These are phyloP conservation scores for Bicyclus anynana DNA, from an alignment of 1,140 invertebrate genomes.

Conservation along the genomic window DNA sequence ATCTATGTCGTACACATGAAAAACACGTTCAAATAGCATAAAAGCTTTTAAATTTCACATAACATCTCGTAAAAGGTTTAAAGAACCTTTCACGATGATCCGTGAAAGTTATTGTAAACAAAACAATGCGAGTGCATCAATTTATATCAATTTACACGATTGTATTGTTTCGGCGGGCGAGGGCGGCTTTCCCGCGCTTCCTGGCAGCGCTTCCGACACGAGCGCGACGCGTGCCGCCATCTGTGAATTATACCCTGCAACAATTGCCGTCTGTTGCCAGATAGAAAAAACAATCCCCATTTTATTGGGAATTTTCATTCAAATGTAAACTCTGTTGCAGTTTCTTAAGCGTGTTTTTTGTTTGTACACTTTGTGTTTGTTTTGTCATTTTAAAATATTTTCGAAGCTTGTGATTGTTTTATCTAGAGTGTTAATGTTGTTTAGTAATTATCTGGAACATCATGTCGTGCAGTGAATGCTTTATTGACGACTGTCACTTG, in stretches of 20 bases:
- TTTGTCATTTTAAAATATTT: conserved; percentile 25
- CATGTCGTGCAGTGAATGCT: conserved; percentile 41
- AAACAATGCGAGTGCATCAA: conserved; percentile 64
- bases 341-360: conserved; percentile 13
- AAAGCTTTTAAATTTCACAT: neutral
- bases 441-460: conserved; percentile 66
- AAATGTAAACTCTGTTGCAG: conserved; percentile 16
- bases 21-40: too few relatives aligned
- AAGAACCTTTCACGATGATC: conserved; percentile 25
- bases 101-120: conserved; percentile 32
- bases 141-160: conserved; percentile 76
- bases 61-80: conserved; percentile 6
- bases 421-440: conserved; percentile 63
- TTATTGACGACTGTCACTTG: conserved; percentile 37
- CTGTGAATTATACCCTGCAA: conserved; percentile 66
- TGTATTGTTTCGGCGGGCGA: conserved; percentile 64
- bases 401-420: conserved; percentile 53
- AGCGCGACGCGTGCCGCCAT: conserved; percentile 68
- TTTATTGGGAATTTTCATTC: neutral
- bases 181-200: conserved; percentile 61
- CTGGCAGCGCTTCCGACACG: conserved; percentile 66
- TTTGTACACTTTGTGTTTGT: neutral
- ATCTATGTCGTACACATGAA: too few relatives aligned
- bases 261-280: conserved; percentile 51
- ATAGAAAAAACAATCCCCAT: conserved; percentile 43